phyloP scores from a whole-genome alignment of 2,797 vertebrate species.

The Chromobotia macracanthus region DNA sequence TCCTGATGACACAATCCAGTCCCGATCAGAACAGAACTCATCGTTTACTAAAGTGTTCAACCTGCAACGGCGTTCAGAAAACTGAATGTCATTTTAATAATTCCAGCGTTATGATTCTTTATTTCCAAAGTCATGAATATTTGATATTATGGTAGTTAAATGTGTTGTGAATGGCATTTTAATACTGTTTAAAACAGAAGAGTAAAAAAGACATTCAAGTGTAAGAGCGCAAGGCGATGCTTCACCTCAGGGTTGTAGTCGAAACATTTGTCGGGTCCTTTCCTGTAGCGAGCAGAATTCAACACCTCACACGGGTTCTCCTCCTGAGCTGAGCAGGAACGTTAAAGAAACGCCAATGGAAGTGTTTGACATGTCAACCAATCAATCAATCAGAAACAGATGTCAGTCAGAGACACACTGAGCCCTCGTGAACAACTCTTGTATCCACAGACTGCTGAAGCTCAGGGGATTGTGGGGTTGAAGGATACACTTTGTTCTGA shows the following conservation, averaged over 20 bases:
- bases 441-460: background rate
- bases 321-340: conserved; percentile 79
- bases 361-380: background rate
- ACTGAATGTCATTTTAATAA: too few relatives aligned
- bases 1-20: too few relatives aligned
- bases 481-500: conserved; percentile 96
- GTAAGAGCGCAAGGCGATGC: background rate
- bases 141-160: too few relatives aligned
- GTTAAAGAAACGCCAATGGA: conserved; percentile 61
- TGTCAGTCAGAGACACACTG: background rate
- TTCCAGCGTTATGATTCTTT: too few relatives aligned
- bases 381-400: conserved; percentile 3
- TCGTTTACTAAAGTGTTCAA: too few relatives aligned
- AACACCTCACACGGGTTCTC: conserved; percentile 89
- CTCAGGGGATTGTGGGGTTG: background rate
- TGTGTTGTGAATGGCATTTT: too few relatives aligned
- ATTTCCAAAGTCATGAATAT: too few relatives aligned
- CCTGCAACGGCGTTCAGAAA: too few relatives aligned
- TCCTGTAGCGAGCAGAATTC: conserved; percentile 90
- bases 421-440: background rate
- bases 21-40: too few relatives aligned
- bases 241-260: conserved; percentile 94
- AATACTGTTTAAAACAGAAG: too few relatives aligned
- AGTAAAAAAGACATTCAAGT: too few relatives aligned
- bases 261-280: conserved; percentile 95